Evolutionary conservation across 2,888 invertebrate genomes (phyloP), one percentile per base, ranked within the genome.

Genomic region (Entomobrya multifasciata): DNA sequence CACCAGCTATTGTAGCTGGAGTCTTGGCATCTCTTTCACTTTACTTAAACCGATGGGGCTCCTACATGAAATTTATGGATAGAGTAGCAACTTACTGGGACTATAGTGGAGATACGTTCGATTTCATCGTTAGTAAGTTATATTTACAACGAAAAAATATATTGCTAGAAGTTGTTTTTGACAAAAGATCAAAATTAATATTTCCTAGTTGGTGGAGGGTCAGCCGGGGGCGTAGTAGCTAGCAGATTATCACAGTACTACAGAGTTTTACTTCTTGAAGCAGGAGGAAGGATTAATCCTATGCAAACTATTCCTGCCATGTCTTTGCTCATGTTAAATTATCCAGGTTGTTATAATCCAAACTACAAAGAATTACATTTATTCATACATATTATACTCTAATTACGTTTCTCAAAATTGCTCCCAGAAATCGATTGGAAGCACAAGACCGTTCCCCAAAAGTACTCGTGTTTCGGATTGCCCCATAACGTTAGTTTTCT

Each of bases 291-390:
- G 76, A 86, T 90, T 0, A 90, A 90, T 76, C 89, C 90, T 1
- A 78, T 90, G 76, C 90, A 90, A 62, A 83, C 87, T 0, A 89
- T 90, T 41, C 90, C 90, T 0, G 90, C 90, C 0, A 82, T 90
- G 82, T 87, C 87, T 17, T 62, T 90, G 6, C 80, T 90, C 25
- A 90, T 90, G 90, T 81, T 90, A 10, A 90, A 90, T 25, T 90
- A 90, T 81, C 88, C 88, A 72, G 87, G 87, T 85, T 36, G 2
- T 36, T 36, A 4, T 36, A 8, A 36, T 36, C 36, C n/a, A n/a
- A n/a, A n/a, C n/a, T n/a, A 36, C 8, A 36, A 36, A 8, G 8
- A 36, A 36, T 36, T 36, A 6, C 36, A n/a, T n/a, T n/a, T n/a
- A n/a, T n/a, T n/a, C n/a, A n/a, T n/a, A n/a, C n/a, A n/a, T n/a